Conservation (phyloP, 2,113 vertebrate genomes). For the Neolamprologus devosi region DNA sequence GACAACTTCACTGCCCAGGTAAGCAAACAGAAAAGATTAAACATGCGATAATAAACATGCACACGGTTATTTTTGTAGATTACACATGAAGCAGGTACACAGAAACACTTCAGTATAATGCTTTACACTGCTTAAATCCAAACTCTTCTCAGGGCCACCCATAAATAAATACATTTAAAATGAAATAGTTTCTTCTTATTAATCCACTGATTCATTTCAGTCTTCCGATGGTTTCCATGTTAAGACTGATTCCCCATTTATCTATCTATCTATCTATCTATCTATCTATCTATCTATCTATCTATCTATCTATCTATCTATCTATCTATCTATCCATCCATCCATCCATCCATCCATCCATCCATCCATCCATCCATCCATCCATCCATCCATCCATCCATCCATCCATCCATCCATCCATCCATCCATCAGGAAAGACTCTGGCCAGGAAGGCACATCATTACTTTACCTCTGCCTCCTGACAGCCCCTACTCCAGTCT, state of each 20-base stretch:
- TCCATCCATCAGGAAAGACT: background rate
- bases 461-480: background rate
- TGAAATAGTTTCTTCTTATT: background rate
- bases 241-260: background rate
- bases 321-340: too few relatives aligned
- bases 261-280: background rate
- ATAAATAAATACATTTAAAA: rapidly evolving
- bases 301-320: too few relatives aligned
- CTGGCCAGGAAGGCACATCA: background rate
- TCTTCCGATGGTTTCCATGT: background rate
- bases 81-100: background rate
- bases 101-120: background rate
- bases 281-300: too few relatives aligned
- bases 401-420: too few relatives aligned
- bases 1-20: slow-evolving; percentile 74
- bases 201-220: background rate
- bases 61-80: background rate
- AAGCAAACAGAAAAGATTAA: background rate
- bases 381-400: too few relatives aligned
- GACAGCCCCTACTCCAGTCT: background rate
- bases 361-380: background rate
- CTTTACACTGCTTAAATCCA: rapidly evolving
- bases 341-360: too few relatives aligned
- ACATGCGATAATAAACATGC: background rate
- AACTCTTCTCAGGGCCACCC: background rate